A percentile compares a stretch with the other conserved stretches of the same genome.
phyloP scores from a whole-genome alignment of 2,888 invertebrate species.

The Thyatira batis region DNA sequence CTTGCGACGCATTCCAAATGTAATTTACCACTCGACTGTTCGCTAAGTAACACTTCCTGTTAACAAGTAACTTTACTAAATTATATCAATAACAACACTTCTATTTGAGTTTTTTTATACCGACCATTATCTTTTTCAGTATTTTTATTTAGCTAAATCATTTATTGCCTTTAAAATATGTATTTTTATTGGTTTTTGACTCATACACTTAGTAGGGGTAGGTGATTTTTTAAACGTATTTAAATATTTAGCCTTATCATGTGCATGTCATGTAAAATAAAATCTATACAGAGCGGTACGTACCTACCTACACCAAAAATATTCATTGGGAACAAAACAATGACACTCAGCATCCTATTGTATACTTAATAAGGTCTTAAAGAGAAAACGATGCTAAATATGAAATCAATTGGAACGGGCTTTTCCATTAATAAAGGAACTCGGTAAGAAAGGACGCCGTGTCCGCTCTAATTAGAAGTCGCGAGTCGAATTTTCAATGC shows the following conservation, averaged over 20 bases:
- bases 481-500: conserved; percentile 78
- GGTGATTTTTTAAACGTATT: too few relatives aligned
- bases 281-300: too few relatives aligned
- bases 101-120: too few relatives aligned
- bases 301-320: conserved; percentile 15
- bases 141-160: too few relatives aligned
- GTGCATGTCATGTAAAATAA: too few relatives aligned
- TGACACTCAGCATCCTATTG: conserved; percentile 15
- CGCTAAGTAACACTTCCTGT: conserved; percentile 27
- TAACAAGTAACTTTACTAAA: conserved; percentile 21
- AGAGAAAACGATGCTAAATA: conserved; percentile 60
- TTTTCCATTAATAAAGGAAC: conserved; percentile 74
- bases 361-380: conserved; percentile 38
- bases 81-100: conserved; percentile 14
- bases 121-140: too few relatives aligned
- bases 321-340: background rate
- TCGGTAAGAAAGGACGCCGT: conserved; percentile 59
- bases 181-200: too few relatives aligned
- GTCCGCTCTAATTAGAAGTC: conserved; percentile 77
- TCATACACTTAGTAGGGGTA: too few relatives aligned
- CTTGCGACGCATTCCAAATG: conserved; percentile 71
- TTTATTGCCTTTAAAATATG: too few relatives aligned
- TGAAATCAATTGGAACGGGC: conserved; percentile 72
- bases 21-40: conserved; percentile 59
- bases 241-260: too few relatives aligned